Base-by-base conservation (phyloP, 2,797 vertebrate species). In the Periophthalmus magnuspinnatus region DNA sequence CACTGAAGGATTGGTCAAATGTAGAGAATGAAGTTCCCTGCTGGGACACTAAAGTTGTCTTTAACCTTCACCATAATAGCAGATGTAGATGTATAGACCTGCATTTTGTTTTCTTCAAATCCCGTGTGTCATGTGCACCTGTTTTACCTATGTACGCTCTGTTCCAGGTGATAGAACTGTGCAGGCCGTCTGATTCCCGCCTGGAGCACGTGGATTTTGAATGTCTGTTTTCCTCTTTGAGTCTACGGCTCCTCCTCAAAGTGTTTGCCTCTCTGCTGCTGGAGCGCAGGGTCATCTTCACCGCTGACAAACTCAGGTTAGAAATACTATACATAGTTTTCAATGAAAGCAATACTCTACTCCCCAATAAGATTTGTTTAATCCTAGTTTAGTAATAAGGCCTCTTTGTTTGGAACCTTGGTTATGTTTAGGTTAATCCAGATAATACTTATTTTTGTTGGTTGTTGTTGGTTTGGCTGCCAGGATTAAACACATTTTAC, bases 171-270 rank as follows among this genome's bases (percentile, higher is more conserved):
- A 98, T 99, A 14, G 95, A 98, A 86, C 91, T 99, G 75, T 96
- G 95, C 68, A 94, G 98, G 24, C 97, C 97, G 0, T 91, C 96
- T 0, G 97, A 99, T 90, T 99, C 98, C 0, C 94, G 96, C 34
- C 93, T 99, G 7, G 98, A 99, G 72, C 97, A 99, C 0, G 98
- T 99, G 67, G 96, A 99, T 84, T 99, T 99, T 0, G 95, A 97
- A 84, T 97, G 96, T 75, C 91, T 99, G 71, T 98, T 99, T 89
- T 93, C 94, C 36, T 97, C 96, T 1, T 94, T 99, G 84, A 97
- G 95, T 5, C 86, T 98, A 75, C 93, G 97, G 65, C 96, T 98
- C 65, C 94, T 99, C 67, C 93, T 98, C 71, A 90, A 95, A 57
- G 95, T 99, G 66, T 94, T 99, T 2, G 95, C 96, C 58, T 98